Evolutionary conservation across 92 coral and sea anemone genomes (phyloP), one percentile per base, ranked within the genome.

Genomic region (Actinostola sp.): DNA sequence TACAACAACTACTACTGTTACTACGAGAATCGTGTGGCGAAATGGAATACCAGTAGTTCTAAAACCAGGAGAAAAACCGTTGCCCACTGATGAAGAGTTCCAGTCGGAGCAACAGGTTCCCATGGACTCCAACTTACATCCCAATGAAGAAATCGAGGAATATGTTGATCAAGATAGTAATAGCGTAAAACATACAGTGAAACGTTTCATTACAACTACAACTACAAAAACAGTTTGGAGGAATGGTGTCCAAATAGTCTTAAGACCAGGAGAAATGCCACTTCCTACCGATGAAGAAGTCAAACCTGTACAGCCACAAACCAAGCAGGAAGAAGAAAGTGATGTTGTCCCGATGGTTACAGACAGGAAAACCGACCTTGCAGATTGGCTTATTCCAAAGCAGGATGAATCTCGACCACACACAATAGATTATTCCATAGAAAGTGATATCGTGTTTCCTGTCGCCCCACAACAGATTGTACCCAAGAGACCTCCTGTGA

Each of bases 111-210:
- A 69, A 49, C 36, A 30, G 34, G 1, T 3, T 17, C 30, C 74
- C 69, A 51, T 2, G 70, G 24, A 12, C 11, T 32, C 23, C 69
- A 20, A 46, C 42, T 36, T 36, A 36, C 42, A 36, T 29, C 59
- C 39, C 8, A 49, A 59, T 19, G 87, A 59, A 29, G 71, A 78
- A 11, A 78, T 78, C 42, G 89, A 82, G 15, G 89, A 82, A 39
- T 82, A 70, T 51, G 65, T 69, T 26, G 92, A 86, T 23, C 80
- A 64, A 25, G 72, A 86, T 29, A 92, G 96, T 19, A 82, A 59
- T 57, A 72, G 53, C 20, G 89, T 82, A 19, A 86, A 56, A 59
- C 51, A 83, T 17, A 54, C 78, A 30, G 67, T 79, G n/a, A 69
- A 46, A 23, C 72, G 78, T 16, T 56, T 67, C 28, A 42, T 84